These are phyloP conservation scores for Agrotis segetum DNA, from an alignment of 2,888 invertebrate genomes.

Conservation along the genomic window DNA sequence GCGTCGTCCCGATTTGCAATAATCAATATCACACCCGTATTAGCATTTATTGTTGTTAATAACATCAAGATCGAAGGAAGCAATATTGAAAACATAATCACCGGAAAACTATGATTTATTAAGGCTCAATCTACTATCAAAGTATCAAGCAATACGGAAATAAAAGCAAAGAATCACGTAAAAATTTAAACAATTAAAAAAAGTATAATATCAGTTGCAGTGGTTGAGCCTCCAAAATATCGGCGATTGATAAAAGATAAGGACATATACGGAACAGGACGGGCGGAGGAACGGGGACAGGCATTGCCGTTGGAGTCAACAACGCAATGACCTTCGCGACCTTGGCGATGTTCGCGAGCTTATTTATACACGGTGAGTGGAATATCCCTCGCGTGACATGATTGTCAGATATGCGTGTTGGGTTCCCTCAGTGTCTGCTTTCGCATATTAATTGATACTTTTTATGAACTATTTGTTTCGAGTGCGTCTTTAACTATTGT, in stretches of 20 bases:
- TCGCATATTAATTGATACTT: conserved; percentile 42
- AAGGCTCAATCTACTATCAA: neutral
- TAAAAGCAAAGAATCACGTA: conserved; percentile 3
- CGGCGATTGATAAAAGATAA: conserved; percentile 49
- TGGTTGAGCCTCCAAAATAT: conserved; percentile 37
- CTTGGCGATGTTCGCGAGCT: conserved; percentile 74
- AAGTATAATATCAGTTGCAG: conserved; percentile 32
- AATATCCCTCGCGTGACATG: conserved; percentile 66
- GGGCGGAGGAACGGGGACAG: neutral
- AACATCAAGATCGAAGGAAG: conserved; percentile 24
- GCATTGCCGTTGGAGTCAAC: conserved; percentile 66
- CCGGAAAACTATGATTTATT: conserved; percentile 13
- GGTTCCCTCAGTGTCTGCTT: conserved; percentile 41
- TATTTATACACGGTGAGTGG: conserved; percentile 71
- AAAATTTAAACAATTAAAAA: conserved; percentile 24
- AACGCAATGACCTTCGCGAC: conserved; percentile 76
- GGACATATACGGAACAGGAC: conserved; percentile 20
- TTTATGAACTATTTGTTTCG: conserved; percentile 27
- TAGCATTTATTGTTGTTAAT: conserved; percentile 18
- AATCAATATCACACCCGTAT: conserved; percentile 19
- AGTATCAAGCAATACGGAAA: conserved; percentile 10
- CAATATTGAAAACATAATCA: conserved; percentile 11
- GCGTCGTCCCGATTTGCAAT: neutral
- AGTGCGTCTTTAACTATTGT: conserved; percentile 6
- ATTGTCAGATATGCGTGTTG: conserved; percentile 55